phyloP scores from a whole-genome alignment of 2,888 invertebrate genomes.

The Acrocyrtus sp. region DNA sequence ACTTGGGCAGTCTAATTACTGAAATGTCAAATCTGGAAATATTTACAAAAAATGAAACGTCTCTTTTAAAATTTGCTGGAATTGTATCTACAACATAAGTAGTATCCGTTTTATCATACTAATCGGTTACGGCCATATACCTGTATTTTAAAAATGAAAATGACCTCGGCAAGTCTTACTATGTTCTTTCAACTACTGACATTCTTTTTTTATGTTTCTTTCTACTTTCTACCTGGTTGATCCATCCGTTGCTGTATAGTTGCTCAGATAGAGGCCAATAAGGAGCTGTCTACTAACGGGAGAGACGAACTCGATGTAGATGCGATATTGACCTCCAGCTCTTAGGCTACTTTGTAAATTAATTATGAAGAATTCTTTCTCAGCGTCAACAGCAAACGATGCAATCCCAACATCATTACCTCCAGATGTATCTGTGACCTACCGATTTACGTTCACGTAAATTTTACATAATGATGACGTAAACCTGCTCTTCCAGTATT shows the following conservation, averaged over 20 bases:
- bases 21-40: constrained; percentile 27
- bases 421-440: constrained; percentile 2
- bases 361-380: constrained; percentile 38
- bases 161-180: background rate
- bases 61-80: constrained; percentile 4
- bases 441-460: background rate
- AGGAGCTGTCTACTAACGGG: constrained; percentile 22
- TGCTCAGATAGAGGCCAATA: constrained; percentile 50
- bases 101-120: constrained; percentile 57
- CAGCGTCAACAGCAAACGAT: constrained; percentile 5
- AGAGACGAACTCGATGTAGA: constrained; percentile 51
- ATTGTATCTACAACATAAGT: constrained; percentile 43
- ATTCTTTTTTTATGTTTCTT: too few species aligned
- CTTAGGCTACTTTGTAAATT: constrained; percentile 11
- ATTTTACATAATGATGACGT: background rate
- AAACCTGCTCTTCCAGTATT: too few species aligned
- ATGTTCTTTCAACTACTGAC: background rate
- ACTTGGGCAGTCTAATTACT: constrained; percentile 39
- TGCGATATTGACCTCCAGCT: constrained; percentile 31
- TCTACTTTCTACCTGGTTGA: constrained; percentile 1
- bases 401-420: background rate
- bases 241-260: constrained; percentile 31
- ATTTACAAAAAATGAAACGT: background rate
- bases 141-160: constrained; percentile 12
- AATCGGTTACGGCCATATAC: constrained; percentile 54